phyloP scores from a whole-genome alignment of 2,113 vertebrate species.

The Actenoides lindsayi region DNA sequence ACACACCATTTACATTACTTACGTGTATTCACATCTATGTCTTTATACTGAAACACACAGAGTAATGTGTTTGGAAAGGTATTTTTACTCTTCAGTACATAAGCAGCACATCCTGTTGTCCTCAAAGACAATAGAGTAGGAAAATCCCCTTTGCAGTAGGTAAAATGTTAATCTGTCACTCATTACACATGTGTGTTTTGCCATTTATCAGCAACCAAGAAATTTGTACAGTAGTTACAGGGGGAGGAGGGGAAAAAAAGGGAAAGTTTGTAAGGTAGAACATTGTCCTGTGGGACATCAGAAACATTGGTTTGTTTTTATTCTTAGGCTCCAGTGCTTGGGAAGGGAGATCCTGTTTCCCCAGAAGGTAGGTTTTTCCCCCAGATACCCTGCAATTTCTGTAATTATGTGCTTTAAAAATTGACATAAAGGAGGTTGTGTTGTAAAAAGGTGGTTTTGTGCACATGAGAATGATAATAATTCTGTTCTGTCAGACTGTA shows the following conservation, averaged over 20 bases:
- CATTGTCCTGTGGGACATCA: background rate
- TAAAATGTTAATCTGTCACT: background rate
- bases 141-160: background rate
- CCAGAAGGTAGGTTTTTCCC: constrained; percentile 76
- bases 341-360: constrained; percentile 58
- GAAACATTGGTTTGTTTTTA: background rate
- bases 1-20: background rate
- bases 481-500: background rate
- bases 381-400: background rate
- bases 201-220: background rate
- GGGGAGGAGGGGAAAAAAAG: background rate
- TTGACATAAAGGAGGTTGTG: background rate
- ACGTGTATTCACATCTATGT: background rate
- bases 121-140: background rate
- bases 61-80: background rate
- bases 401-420: background rate
- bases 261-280: background rate
- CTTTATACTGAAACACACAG: background rate
- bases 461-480: background rate
- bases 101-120: background rate
- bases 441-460: background rate
- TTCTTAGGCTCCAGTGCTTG: constrained; percentile 75
- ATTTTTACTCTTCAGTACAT: background rate
- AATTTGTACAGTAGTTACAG: background rate
- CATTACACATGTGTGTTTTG: background rate